A percentile compares a stretch with the other conserved stretches of the same genome.
These are phyloP conservation scores for Manduca sexta DNA, from an alignment of 1,140 invertebrate genomes.

Conservation along the genomic window DNA sequence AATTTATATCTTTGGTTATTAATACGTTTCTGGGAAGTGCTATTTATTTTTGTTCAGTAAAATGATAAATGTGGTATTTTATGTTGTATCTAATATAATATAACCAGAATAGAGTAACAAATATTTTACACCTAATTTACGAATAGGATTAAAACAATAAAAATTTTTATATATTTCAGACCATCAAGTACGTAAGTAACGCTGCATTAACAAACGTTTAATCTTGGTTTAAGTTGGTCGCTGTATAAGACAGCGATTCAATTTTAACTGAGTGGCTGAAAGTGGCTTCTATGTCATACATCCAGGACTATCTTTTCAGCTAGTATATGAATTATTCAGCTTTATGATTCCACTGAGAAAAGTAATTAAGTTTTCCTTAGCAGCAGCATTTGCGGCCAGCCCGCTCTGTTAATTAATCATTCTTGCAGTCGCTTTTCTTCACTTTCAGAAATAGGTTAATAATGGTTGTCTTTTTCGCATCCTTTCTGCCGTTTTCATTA, in stretches of 20 bases:
- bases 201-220: not conserved
- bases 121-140: no score
- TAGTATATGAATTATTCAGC: constrained; percentile 53
- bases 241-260: not conserved
- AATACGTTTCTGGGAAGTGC: no score
- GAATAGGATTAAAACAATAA: no score
- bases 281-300: constrained; percentile 28
- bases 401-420: constrained; percentile 61
- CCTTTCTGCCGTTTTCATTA: constrained; percentile 42
- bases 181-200: no score
- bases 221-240: not conserved
- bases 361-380: constrained; percentile 60
- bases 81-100: no score
- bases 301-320: constrained; percentile 23
- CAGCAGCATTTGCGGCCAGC: constrained; percentile 43
- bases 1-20: no score
- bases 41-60: no score
- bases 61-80: no score
- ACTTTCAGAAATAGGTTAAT: constrained; percentile 55
- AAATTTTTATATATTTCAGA: no score
- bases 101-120: no score
- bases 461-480: constrained; percentile 51
- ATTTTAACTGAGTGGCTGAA: not conserved
- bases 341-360: constrained; percentile 57
- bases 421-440: constrained; percentile 41